Evolutionary conservation across 2,888 invertebrate genomes (phyloP), one percentile per base, ranked within the genome.

Genomic region (Mythimna pallens): DNA sequence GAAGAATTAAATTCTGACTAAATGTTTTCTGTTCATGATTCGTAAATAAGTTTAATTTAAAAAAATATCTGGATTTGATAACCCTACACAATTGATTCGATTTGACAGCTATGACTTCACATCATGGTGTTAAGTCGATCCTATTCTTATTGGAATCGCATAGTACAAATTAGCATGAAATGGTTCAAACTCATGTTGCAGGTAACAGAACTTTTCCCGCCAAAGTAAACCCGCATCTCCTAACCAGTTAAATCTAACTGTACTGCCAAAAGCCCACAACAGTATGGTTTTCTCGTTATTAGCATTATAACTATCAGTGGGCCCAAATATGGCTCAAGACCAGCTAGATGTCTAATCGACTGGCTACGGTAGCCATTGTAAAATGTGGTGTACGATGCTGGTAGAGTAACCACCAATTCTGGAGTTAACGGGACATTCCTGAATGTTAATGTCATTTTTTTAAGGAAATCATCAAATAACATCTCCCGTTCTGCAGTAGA

Each of bases 281-380:
- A 62, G 67, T 81, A 65, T 73, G 54, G 78, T 65, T 65, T 64
- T 81, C 80, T 52, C 54, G 71, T 73, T 84, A 84, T 78, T 86
- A 83, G 70, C 70, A 78, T 81, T 86, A 80, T 78, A 86, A 86
- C 86, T 86, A 86, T 86, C 86, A 20, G 71, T 52, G 65, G 55
- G 8, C 34, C 84, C 86, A 73, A 84, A 84, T 86, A 86, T 81
- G 86, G 86, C 9, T 59, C 68, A 68, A 70, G 76, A 78, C 74
- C 79, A 69, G 74, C 84, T 65, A 77, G 73, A 73, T 69, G 30
- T 61, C 73, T 76, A 83, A 86, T 84, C 84, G 83, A 83, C 75
- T 78, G 84, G 81, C 69, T 76, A 82, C 78, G 58, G 84, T 72
- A 69, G 75, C 78, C 64, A 76, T 86, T 86, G 86, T 85, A 81